These are phyloP conservation scores for Cyphomyrus discorhynchus DNA, from an alignment of 2,113 vertebrate genomes.

Conservation along the genomic window DNA sequence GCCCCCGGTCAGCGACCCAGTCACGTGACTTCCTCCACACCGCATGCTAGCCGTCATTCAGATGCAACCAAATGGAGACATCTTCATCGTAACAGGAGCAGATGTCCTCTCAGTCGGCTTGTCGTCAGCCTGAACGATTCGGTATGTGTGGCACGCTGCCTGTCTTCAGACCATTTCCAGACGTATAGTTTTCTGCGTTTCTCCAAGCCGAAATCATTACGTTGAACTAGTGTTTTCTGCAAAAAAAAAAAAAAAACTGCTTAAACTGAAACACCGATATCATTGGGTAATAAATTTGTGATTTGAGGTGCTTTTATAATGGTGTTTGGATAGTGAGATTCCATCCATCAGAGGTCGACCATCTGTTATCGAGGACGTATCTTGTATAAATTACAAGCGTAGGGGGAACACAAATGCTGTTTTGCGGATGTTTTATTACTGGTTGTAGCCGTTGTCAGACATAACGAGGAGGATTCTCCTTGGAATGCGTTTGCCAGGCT, in stretches of 20 bases:
- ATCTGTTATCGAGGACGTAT: conserved; percentile 1
- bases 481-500: neutral
- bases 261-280: neutral
- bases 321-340: neutral
- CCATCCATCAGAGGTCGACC: neutral
- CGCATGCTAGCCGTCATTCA: conserved; percentile 31
- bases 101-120: conserved; percentile 43
- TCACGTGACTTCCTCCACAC: neutral
- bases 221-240: neutral
- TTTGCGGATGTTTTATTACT: neutral
- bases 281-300: neutral
- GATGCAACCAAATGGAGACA: conserved; percentile 35
- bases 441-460: neutral
- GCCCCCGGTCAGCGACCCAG: neutral
- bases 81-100: conserved; percentile 36
- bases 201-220: neutral
- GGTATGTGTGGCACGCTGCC: conserved; percentile 43
- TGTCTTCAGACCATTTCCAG: conserved; percentile 43
- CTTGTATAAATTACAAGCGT: neutral
- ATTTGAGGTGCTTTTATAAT: neutral
- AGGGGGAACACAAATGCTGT: neutral
- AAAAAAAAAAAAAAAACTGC: neutral
- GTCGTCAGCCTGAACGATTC: conserved; percentile 41
- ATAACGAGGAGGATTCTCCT: neutral
- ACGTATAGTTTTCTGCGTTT: conserved; percentile 26